These are phyloP conservation scores for Eupithecia abbreviata DNA, from an alignment of 2,888 invertebrate species.

Conservation along the genomic window DNA sequence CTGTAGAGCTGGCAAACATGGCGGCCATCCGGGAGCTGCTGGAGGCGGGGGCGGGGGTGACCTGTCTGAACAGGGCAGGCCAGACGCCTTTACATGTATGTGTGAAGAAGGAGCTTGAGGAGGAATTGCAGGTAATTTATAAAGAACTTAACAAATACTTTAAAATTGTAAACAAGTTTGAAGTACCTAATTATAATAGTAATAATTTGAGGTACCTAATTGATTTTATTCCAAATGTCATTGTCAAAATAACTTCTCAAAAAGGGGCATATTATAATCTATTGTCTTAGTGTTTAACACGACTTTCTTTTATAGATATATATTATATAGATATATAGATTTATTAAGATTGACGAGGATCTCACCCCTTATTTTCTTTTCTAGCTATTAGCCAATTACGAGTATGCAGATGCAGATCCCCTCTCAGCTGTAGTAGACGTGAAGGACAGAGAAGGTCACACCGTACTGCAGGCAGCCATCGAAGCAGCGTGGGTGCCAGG, in stretches of 20 bases:
- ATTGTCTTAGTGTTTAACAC: too few species aligned
- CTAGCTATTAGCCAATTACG: slow-evolving; percentile 71
- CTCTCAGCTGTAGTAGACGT: slow-evolving; percentile 72
- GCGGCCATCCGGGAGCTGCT: slow-evolving; percentile 73
- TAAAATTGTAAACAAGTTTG: too few species aligned
- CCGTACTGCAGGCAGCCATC: slow-evolving; percentile 81
- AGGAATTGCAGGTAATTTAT: slow-evolving; percentile 66
- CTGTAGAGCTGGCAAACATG: slow-evolving; percentile 72
- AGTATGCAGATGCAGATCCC: slow-evolving; percentile 66
- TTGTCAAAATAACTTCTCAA: too few species aligned
- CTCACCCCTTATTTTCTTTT: background rate
- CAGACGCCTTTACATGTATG: slow-evolving; percentile 81
- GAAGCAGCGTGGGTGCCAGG: slow-evolving; percentile 80
- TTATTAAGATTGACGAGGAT: background rate
- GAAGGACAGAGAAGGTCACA: slow-evolving; percentile 75
- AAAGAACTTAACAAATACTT: too few species aligned
- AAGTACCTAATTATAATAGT: too few species aligned
- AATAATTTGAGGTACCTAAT: too few species aligned
- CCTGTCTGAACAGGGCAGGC: slow-evolving; percentile 71
- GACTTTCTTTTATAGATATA: too few species aligned
- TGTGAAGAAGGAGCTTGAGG: slow-evolving; percentile 70
- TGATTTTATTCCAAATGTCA: too few species aligned
- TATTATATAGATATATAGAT: too few species aligned
- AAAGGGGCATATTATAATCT: too few species aligned
- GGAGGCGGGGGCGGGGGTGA: slow-evolving; percentile 69